Base-by-base conservation (phyloP, 1,140 invertebrate species). In the Drosophila quadrilineata region DNA sequence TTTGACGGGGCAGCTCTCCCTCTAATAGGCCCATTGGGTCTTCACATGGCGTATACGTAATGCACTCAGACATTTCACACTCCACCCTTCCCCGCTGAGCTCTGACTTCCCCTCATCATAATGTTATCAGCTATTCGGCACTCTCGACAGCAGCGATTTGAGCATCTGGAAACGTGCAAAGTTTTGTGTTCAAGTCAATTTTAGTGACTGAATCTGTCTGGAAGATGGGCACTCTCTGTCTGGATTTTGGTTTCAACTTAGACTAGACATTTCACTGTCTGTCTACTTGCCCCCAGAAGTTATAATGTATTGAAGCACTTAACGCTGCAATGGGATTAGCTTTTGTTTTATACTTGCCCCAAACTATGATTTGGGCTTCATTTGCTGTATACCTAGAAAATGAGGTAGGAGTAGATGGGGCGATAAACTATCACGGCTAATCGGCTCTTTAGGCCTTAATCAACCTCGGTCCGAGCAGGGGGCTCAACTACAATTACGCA, bases 21-120 rank as follows among this genome's bases (percentile, higher is more conserved):
- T 66, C 50, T 71, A 80, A 79, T 71, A 68, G 71, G 71, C 48
- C 76, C 75, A 53, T 54, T 53, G 66, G 75, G 75, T 58, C 35
- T 59, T 70, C 41, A 58, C 59, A 28, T 36, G 58, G 53, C 66
- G 70, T 64, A 60, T 75, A 54, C 43, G 72, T 62, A 75, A 75
- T 77, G 58, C 58, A 70, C 41, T 50, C 41, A 57, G 72, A 71
- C 54, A 56, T 50, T 65, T 43, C 3, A 41, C 17, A 17, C 38
- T 10, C 31, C 31, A 33, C n/a, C n/a, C n/a, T n/a, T n/a, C n/a
- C n/a, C n/a, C n/a, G n/a, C n/a, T n/a, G n/a, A n/a, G n/a, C n/a
- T n/a, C n/a, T n/a, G n/a, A n/a, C n/a, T n/a, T n/a, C n/a, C n/a
- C n/a, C n/a, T n/a, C n/a, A n/a, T n/a, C n/a, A n/a, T n/a, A n/a